These are phyloP conservation scores for Drosophila flavopinicola DNA, from an alignment of 2,888 invertebrate species.

Conservation along the genomic window DNA sequence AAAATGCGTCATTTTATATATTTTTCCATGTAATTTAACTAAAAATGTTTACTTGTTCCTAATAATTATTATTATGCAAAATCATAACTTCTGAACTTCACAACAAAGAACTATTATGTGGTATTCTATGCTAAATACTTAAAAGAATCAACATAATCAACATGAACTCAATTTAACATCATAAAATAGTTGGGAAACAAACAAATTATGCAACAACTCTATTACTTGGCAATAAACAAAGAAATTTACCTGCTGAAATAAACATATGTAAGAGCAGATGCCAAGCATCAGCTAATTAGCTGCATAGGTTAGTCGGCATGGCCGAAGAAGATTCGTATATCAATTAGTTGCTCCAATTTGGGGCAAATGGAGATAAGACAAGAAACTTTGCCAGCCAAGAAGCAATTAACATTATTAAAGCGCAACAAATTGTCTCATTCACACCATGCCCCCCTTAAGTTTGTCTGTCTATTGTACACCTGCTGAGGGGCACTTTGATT, in stretches of 20 bases:
- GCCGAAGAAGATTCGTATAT: not conserved
- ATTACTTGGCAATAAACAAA: not conserved
- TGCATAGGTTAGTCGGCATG: constrained; percentile 8
- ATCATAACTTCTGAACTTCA: too few relatives aligned
- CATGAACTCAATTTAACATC: not conserved
- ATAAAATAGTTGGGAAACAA: constrained; percentile 2
- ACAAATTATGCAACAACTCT: constrained; percentile 10
- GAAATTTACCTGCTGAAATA: not conserved
- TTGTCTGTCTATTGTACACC: constrained; percentile 11
- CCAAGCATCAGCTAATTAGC: constrained; percentile 21
- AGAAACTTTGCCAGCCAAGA: constrained; percentile 21
- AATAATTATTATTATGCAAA: too few relatives aligned
- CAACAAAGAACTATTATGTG: too few relatives aligned
- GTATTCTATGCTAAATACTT: not conserved
- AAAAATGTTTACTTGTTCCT: too few relatives aligned
- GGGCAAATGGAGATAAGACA: constrained; percentile 8
- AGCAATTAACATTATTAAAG: constrained; percentile 68
- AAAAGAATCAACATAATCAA: not conserved
- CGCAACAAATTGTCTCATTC: constrained; percentile 32
- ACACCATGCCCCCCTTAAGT: not conserved
- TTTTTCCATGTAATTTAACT: too few relatives aligned
- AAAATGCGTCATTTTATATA: too few relatives aligned
- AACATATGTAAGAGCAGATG: constrained; percentile 11
- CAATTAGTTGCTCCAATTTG: constrained; percentile 47
- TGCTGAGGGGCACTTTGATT: constrained; percentile 56